Base-by-base conservation (phyloP, 2,113 vertebrate genomes). In the Mustelus asterias region DNA sequence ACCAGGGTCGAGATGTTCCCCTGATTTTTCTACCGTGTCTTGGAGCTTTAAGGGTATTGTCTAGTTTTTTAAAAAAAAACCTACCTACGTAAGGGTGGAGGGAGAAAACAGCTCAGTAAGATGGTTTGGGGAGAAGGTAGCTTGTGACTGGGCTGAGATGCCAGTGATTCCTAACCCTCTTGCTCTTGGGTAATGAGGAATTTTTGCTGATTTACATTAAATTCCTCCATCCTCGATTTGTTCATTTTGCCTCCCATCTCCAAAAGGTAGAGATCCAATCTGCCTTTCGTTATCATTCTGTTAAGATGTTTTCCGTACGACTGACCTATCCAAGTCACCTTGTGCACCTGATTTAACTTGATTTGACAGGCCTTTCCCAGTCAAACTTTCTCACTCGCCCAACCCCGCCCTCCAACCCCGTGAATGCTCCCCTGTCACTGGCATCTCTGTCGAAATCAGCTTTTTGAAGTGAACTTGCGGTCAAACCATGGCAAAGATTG, bases 1-100 rank as follows among this genome's bases (percentile, higher is more conserved):
- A 48, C 83, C n/a, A 97, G 11, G 26, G 94, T 72, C 0, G 67
- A 72, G 41, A 18, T 14, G 65, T 69, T 94, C 37, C 41, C 22
- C 93, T 72, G 37, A 29, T 72, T 29, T 72, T 41, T 65, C 18
- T 94, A 11, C 65, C 3, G 67, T 70, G 65, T 94, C 88, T 94
- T 70, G 93, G 65, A 44, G 37, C 41, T 94, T 69, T 24, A 67
- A 54, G 69, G 58, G 48, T 86, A n/a, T 96, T 29, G 33, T 60
- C 69, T 72, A 48, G 26, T 24, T 72, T 48, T 33, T 29, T 60
- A 63, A 63, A 54, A 54, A 85, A 88, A 93, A 11, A 22, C 63
- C 44, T 54, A 76, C 69, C 41, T 29, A 44, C 22, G 9, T 72
- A 44, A 67, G 11, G 63, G 63, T 41, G 9, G 63, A 94, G 94